Percentiles rank a stretch among this genome's conserved stretches.
Evolutionary conservation across 1,140 invertebrate species (phyloP).

Genomic region (Drosophila guanche): DNA sequence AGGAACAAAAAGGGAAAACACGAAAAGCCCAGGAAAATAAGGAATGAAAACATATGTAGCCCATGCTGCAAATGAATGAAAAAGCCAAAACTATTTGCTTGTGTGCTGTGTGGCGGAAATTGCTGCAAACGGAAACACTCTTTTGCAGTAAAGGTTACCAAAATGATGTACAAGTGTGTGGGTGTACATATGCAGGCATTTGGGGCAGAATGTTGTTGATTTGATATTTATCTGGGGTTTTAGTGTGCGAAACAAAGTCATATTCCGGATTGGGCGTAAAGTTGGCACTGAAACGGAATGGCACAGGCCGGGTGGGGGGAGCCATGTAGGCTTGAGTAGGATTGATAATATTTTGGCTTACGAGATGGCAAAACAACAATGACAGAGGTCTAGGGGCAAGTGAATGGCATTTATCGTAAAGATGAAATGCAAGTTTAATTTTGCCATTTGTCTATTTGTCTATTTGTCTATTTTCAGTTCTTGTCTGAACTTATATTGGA

Average conservation of each 20-base stretch:
- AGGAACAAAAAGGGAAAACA: constrained; percentile 21
- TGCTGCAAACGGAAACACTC: constrained; percentile 39
- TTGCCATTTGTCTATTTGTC: no score
- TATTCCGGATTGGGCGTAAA: constrained; percentile 2
- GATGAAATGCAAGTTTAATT: no score
- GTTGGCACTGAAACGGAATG: background rate
- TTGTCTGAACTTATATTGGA: no score
- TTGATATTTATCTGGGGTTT: constrained; percentile 49
- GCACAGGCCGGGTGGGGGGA: background rate
- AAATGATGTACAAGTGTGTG: constrained; percentile 26
- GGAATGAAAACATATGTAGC: constrained; percentile 52
- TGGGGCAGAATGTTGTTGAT: constrained; percentile 20
- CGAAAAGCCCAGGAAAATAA: constrained; percentile 45
- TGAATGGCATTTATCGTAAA: no score
- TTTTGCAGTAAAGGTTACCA: constrained; percentile 43
- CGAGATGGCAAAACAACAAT: no score
- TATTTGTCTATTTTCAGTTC: no score
- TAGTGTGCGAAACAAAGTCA: constrained; percentile 33
- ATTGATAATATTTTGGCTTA: no score
- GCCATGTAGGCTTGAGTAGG: no score
- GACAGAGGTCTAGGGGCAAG: no score
- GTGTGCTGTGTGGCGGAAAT: constrained; percentile 5
- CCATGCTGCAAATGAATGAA: constrained; percentile 23
- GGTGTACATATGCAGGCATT: background rate
- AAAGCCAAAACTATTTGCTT: constrained; percentile 40